These are phyloP conservation scores for Drosophila carrolli DNA, from an alignment of 1,140 invertebrate species.

Conservation along the genomic window DNA sequence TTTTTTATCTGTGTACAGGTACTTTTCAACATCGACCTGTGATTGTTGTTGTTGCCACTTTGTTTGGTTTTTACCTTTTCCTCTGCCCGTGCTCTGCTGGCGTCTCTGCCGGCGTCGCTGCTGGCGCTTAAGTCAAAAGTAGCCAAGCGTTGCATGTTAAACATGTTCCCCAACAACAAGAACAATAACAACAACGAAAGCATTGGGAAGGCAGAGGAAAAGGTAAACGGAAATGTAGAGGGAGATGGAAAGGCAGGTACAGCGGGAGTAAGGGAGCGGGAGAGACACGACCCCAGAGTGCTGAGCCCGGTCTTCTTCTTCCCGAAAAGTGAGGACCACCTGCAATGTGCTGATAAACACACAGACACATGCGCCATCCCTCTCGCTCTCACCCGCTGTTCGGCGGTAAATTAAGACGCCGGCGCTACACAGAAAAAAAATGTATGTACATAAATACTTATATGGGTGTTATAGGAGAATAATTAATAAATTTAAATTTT, in stretches of 20 bases:
- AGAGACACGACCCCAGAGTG: constrained; percentile 30
- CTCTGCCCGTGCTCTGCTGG: constrained; percentile 5
- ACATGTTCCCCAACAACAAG: constrained; percentile 63
- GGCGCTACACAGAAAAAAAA: constrained; percentile 58
- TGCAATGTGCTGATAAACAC: constrained; percentile 80
- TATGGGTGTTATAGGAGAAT: too few species aligned
- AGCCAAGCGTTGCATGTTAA: constrained; percentile 77
- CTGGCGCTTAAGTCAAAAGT: constrained; percentile 53
- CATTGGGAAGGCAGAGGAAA: constrained; percentile 27
- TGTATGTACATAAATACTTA: neutral
- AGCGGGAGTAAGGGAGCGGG: constrained; percentile 9
- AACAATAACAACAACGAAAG: constrained; percentile 7
- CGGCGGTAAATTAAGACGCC: constrained; percentile 76
- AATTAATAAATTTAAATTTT: too few species aligned
- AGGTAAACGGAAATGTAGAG: constrained; percentile 63
- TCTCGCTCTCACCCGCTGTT: constrained; percentile 22
- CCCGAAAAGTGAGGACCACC: constrained; percentile 57
- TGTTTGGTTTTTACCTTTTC: constrained; percentile 26
- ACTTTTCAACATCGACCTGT: constrained; percentile 1
- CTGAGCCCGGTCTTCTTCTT: constrained; percentile 30
- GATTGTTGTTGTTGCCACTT: constrained; percentile 13
- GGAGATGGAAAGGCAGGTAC: constrained; percentile 8
- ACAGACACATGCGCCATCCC: constrained; percentile 21
- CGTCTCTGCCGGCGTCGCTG: constrained; percentile 29
- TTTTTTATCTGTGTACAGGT: constrained; percentile 20